Base-by-base conservation (phyloP, 1,140 invertebrate genomes). In the Drosophila subobscura region DNA sequence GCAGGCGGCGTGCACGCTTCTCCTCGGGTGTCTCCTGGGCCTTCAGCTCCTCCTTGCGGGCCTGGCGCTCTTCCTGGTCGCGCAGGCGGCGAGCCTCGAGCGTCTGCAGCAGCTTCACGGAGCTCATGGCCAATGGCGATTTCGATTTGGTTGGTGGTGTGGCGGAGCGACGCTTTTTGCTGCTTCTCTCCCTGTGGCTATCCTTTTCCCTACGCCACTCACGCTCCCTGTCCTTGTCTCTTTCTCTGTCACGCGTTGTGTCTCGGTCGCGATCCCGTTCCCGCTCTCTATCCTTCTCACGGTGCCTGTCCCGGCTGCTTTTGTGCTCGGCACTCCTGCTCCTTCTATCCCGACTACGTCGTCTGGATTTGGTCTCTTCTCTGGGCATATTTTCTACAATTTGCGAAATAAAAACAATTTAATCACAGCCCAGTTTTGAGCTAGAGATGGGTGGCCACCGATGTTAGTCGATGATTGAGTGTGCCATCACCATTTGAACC, bases 1-100 rank as follows among this genome's bases (percentile, higher is more conserved):
- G 93, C 37, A 99, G 92, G 51, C 98, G 93, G 42, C 98, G 93
- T 10, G 96, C 92, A 58, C 98, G 93, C 90, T 99, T 99, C 88
- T 99, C 97, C 92, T 99, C 98, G 1, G 98, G 96, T 1, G 98
- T 99, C 93, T 99, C 98, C 45, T 95, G 95, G 0, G 96, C 95
- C 93, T 99, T 99, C 76, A 96, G 90, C 37, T 95, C 60, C 75
- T 98, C 97, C 81, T 99, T 99, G 73, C 95, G 93, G 5, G 94
- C 94, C 64, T 94, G 94, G 33, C 93, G 94, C 51, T 96, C 95
- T 23, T 95, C 94, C 12, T 94, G 90, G 55, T 94, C 92, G 54
- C 94, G 93, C 8, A 94, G 66, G 14, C 96, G 92, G 79, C 97
- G 95, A 12, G 95, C 94, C 56, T 97, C 94, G 7, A 98, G 84